Conservation (phyloP, 64 coral and sea anemone genomes). For the Cladopsammia gracilis region DNA sequence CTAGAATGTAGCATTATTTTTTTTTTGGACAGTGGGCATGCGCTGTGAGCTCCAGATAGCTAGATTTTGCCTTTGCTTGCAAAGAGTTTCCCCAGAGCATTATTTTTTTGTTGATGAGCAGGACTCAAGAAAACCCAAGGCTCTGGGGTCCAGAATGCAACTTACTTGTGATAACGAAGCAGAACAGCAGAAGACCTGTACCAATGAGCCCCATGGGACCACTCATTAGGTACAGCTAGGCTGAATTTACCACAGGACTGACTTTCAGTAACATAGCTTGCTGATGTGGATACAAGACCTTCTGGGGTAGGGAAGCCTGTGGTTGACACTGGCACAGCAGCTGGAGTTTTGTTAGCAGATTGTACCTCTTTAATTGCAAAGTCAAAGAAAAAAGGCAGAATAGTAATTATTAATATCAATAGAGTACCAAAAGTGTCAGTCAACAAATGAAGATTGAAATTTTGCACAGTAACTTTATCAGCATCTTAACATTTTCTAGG, state of each 20-base stretch:
- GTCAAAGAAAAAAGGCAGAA: neutral
- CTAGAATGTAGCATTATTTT: too few species aligned
- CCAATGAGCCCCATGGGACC: constrained; percentile 94
- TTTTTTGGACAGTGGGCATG: too few species aligned
- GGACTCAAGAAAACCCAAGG: too few species aligned
- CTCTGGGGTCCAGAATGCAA: neutral
- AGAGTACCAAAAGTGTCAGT: too few species aligned
- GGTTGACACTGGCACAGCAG: neutral
- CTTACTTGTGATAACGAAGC: constrained; percentile 93
- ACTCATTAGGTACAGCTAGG: constrained; percentile 52
- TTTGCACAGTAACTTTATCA: too few species aligned
- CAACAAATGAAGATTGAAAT: too few species aligned
- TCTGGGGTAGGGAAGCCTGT: constrained; percentile 6
- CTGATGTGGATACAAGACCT: constrained; percentile 24
- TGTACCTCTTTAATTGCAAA: neutral
- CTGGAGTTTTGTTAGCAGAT: neutral
- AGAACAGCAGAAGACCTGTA: constrained; percentile 94
- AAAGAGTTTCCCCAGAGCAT: too few species aligned
- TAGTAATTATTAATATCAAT: too few species aligned
- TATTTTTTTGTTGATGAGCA: too few species aligned
- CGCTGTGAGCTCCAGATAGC: too few species aligned
- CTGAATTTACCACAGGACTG: neutral
- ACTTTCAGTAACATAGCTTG: neutral
- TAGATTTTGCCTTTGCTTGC: too few species aligned
- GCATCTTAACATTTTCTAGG: too few species aligned